phyloP scores from a whole-genome alignment of 1,140 invertebrate genomes.

The Bombus terrestris region DNA sequence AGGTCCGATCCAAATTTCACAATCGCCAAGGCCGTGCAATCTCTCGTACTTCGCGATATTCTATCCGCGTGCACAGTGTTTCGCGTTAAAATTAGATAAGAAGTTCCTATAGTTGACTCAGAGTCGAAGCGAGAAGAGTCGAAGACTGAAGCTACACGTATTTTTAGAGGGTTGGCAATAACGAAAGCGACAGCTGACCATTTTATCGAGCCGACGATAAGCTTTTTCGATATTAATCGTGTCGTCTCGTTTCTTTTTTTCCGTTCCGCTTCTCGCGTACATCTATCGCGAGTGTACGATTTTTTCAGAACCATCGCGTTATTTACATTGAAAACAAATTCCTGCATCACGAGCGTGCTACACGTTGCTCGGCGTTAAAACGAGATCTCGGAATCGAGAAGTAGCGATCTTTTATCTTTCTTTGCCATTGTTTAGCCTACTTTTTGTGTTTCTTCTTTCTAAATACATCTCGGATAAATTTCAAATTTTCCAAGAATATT shows the following conservation, averaged over 20 bases:
- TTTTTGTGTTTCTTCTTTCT: neutral
- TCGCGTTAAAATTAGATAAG: conserved; percentile 65
- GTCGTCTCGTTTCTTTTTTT: neutral
- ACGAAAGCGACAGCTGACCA: conserved; percentile 64
- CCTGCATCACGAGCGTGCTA: neutral
- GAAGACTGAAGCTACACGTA: conserved; percentile 54
- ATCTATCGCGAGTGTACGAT: neutral
- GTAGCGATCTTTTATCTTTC: neutral
- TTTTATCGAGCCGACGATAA: conserved; percentile 52
- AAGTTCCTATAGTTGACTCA: conserved; percentile 64
- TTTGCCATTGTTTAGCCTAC: neutral
- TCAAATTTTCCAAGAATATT: neutral
- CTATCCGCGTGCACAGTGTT: conserved; percentile 50
- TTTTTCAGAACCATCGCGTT: neutral
- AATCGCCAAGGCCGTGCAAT: conserved; percentile 44
- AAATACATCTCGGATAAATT: neutral
- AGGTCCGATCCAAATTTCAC: conserved; percentile 52
- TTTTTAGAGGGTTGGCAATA: conserved; percentile 66
- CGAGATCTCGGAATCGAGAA: neutral
- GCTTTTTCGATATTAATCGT: neutral
- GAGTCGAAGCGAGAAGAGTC: conserved; percentile 35
- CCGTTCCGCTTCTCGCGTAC: neutral
- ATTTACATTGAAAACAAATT: neutral
- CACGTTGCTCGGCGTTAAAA: neutral
- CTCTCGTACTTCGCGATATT: conserved; percentile 22